Evolutionary conservation across 2,113 vertebrate genomes (phyloP).

Genomic region (Phaethornis superciliosus): DNA sequence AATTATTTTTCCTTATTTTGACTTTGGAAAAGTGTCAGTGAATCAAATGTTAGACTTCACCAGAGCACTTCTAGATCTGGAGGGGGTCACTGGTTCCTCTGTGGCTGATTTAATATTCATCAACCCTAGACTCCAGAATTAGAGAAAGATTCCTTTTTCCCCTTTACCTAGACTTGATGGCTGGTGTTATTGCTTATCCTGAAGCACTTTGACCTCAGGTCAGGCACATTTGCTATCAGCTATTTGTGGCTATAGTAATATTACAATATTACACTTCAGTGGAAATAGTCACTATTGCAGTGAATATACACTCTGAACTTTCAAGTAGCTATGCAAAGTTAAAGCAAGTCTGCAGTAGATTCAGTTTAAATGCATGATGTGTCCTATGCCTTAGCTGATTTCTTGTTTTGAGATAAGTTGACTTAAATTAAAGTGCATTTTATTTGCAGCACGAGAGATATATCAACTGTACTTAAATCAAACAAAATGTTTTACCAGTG

Average conservation of each 20-base stretch:
- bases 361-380: background rate
- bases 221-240: background rate
- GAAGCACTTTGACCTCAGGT: background rate
- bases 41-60: background rate
- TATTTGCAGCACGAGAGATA: background rate
- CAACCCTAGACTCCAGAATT: background rate
- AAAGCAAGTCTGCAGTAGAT: fast-evolving
- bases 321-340: background rate
- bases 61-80: background rate
- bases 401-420: background rate
- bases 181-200: background rate
- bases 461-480: background rate
- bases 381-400: background rate
- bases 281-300: background rate
- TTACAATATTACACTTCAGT: background rate
- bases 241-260: background rate
- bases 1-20: background rate
- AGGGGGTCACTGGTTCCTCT: background rate
- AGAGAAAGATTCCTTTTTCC: background rate
- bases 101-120: background rate
- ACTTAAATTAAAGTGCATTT: background rate
- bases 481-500: background rate
- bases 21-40: background rate
- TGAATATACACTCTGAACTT: background rate
- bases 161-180: background rate